A percentile compares a stretch with the other conserved stretches of the same genome.
Evolutionary conservation across 2,888 invertebrate species (phyloP).

Genomic region (Synergus gifuensis): DNA sequence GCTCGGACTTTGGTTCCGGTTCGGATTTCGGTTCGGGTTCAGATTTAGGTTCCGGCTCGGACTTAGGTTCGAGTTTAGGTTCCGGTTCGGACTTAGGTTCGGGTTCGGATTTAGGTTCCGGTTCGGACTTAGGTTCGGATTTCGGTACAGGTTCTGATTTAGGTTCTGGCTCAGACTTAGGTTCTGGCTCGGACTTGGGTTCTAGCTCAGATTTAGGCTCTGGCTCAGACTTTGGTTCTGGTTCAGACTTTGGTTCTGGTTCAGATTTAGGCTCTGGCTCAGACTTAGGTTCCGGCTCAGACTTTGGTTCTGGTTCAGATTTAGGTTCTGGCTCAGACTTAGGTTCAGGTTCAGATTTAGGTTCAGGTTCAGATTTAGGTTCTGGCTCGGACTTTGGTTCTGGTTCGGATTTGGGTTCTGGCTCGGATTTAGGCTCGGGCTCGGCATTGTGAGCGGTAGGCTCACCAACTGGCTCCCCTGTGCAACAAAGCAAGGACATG

Average conservation of each 20-base stretch:
- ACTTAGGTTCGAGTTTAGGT: constrained; percentile 71
- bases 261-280: constrained; percentile 75
- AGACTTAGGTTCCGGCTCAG: constrained; percentile 74
- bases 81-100: constrained; percentile 75
- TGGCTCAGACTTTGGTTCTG: constrained; percentile 78
- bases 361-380: constrained; percentile 75
- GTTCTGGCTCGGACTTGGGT: constrained; percentile 75
- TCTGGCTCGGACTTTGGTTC: constrained; percentile 72
- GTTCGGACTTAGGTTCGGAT: constrained; percentile 75
- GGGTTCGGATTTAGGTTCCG: constrained; percentile 66
- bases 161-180: constrained; percentile 76
- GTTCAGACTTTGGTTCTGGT: constrained; percentile 66
- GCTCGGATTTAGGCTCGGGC: constrained; percentile 72
- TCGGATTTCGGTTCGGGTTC: constrained; percentile 76
- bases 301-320: constrained; percentile 66
- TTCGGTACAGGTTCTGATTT: constrained; percentile 75
- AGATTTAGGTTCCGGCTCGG: constrained; percentile 76
- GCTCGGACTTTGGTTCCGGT: constrained; percentile 74
- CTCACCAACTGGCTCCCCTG: constrained; percentile 74
- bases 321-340: constrained; percentile 75
- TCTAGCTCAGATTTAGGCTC: constrained; percentile 78
- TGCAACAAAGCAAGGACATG: constrained; percentile 77
- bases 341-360: constrained; percentile 77
- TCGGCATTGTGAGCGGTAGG: constrained; percentile 65
- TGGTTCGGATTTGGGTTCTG: constrained; percentile 67